Percentiles rank a stretch among this genome's conserved stretches.
These are phyloP conservation scores for Orchesella flavescens DNA, from an alignment of 2,888 invertebrate species.

Conservation along the genomic window DNA sequence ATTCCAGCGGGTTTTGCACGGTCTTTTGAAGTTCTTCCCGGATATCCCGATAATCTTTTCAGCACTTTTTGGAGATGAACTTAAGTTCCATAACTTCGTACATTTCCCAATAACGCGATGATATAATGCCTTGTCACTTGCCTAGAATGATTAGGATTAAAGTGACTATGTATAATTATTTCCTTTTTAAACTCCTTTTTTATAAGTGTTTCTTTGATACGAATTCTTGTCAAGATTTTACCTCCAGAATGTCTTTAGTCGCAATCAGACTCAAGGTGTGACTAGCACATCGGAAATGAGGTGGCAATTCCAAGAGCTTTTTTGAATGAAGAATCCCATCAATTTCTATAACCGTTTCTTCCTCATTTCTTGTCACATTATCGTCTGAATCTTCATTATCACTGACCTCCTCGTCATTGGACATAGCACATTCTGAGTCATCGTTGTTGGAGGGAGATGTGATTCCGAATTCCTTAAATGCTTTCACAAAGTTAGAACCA, in stretches of 20 bases:
- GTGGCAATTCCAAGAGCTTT: not conserved
- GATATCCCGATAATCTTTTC: not conserved
- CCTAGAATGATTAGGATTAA: not conserved
- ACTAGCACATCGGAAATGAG: constrained; percentile 28
- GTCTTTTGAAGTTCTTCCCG: constrained; percentile 8
- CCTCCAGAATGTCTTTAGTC: constrained; percentile 12
- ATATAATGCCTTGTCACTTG: not conserved
- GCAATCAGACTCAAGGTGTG: constrained; percentile 35
- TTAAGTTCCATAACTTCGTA: not conserved
- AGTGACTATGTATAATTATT: too few species aligned
- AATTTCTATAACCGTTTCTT: not conserved
- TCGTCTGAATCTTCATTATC: not conserved
- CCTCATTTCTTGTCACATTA: not conserved
- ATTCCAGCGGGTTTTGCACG: constrained; percentile 30
- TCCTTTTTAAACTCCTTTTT: too few species aligned
- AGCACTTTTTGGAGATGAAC: not conserved
- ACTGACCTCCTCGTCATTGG: too few species aligned
- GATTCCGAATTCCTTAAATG: constrained; percentile 18
- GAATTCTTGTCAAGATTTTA: not conserved
- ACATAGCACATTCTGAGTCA: too few species aligned
- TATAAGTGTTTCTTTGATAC: too few species aligned
- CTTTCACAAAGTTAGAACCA: constrained; percentile 31
- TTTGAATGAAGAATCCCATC: not conserved
- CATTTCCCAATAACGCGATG: constrained; percentile 10
- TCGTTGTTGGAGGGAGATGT: not conserved